Evolutionary conservation across 2,113 vertebrate species (phyloP).

Genomic region (Anolis carolinensis): DNA sequence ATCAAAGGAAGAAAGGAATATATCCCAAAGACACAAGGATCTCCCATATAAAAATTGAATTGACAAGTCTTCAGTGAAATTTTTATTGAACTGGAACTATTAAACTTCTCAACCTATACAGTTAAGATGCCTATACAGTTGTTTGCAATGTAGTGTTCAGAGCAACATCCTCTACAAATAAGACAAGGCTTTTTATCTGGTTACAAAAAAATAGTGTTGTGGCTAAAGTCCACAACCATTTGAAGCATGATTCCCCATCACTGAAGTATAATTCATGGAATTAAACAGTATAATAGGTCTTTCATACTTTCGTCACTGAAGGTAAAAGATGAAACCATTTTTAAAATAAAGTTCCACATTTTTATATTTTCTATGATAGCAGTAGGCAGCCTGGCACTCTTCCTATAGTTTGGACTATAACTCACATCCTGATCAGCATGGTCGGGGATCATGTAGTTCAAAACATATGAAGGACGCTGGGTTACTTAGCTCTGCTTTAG

Average conservation of each 20-base stretch:
- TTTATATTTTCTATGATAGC: neutral
- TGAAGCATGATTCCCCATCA: conserved; percentile 5
- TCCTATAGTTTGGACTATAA: neutral
- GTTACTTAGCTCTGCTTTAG: neutral
- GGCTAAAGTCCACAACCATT: neutral
- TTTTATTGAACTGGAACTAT: conserved; percentile 72
- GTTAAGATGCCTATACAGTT: conserved; percentile 59
- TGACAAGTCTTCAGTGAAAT: conserved; percentile 53
- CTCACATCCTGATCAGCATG: neutral
- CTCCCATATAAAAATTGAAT: conserved; percentile 21
- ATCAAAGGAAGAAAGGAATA: neutral
- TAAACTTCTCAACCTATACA: conserved; percentile 67
- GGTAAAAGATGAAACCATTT: conserved; percentile 21
- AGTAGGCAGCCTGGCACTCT: neutral
- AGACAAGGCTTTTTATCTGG: conserved; percentile 43
- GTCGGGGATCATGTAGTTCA: neutral
- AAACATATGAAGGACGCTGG: neutral
- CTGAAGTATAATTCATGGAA: conserved; percentile 36
- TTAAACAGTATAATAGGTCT: conserved; percentile 6
- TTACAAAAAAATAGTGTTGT: conserved; percentile 9
- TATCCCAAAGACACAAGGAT: neutral
- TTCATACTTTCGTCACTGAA: neutral
- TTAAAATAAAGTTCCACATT: conserved; percentile 33
- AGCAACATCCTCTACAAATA: conserved; percentile 58
- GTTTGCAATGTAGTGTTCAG: conserved; percentile 74